A percentile compares a stretch with the other conserved stretches of the same genome.
Evolutionary conservation across 2,888 invertebrate species (phyloP).

Genomic region (Hirtodrosophila duncani): DNA sequence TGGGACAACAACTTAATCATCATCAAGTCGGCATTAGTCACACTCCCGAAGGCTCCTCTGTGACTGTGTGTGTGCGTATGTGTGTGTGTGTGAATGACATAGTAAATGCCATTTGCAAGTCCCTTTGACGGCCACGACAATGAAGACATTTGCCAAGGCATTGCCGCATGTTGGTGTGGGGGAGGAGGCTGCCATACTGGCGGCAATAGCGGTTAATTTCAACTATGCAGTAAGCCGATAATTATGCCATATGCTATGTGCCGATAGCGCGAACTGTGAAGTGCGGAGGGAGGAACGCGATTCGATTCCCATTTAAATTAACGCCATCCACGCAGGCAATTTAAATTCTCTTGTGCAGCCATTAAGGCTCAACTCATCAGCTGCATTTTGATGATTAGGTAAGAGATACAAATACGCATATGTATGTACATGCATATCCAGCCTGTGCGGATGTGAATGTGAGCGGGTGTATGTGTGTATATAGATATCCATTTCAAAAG

Average conservation of each 20-base stretch:
- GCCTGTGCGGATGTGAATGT: too few species aligned
- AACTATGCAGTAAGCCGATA: conserved; percentile 54
- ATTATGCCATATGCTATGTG: conserved; percentile 55
- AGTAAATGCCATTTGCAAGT: conserved; percentile 63
- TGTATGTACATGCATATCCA: background rate
- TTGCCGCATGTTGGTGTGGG: conserved; percentile 12
- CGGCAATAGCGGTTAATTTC: conserved; percentile 23
- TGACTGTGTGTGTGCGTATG: background rate
- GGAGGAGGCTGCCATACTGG: background rate
- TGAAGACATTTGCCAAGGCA: conserved; percentile 50
- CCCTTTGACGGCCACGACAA: conserved; percentile 60
- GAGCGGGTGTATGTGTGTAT: background rate
- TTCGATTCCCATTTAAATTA: conserved; percentile 33
- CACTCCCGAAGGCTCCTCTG: conserved; percentile 38
- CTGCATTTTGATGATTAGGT: conserved; percentile 53
- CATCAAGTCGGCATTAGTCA: conserved; percentile 68
- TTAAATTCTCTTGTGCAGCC: conserved; percentile 32
- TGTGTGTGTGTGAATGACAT: conserved; percentile 46
- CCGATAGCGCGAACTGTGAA: conserved; percentile 25
- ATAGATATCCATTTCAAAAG: conserved; percentile 46
- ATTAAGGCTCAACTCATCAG: conserved; percentile 41
- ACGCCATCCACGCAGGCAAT: conserved; percentile 35
- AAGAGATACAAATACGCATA: background rate
- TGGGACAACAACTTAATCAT: conserved; percentile 65
- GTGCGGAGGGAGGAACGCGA: conserved; percentile 2